phyloP scores from a whole-genome alignment of 2,888 invertebrate genomes.

The Thyatira batis region DNA sequence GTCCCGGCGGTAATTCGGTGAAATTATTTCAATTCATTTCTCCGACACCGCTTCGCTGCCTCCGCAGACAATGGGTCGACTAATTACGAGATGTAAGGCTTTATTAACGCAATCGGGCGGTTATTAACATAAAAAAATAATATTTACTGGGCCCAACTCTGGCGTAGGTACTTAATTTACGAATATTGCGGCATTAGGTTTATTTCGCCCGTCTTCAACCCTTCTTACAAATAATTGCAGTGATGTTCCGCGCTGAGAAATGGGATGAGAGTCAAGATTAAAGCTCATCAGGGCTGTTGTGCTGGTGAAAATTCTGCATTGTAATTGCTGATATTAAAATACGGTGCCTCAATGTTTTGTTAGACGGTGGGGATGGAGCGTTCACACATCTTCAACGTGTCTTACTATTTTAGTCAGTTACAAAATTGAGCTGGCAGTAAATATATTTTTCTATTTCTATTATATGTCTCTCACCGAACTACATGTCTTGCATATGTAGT shows the following conservation, averaged over 20 bases:
- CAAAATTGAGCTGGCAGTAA: too few relatives aligned
- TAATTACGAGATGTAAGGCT: slow-evolving; percentile 81
- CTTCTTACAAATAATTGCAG: slow-evolving; percentile 80
- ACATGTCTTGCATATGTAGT: too few relatives aligned
- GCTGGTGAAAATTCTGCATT: slow-evolving; percentile 65
- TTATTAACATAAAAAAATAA: slow-evolving; percentile 83
- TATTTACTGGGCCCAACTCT: slow-evolving; percentile 70
- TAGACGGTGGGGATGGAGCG: background rate
- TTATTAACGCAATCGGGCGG: slow-evolving; percentile 80
- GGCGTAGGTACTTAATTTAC: slow-evolving; percentile 74
- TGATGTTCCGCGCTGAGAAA: slow-evolving; percentile 70
- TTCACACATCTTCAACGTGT: background rate
- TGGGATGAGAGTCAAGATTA: slow-evolving; percentile 74
- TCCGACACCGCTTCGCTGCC: slow-evolving; percentile 56
- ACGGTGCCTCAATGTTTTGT: background rate
- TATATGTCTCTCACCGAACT: too few relatives aligned
- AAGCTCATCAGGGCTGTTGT: slow-evolving; percentile 69
- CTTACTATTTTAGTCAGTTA: background rate
- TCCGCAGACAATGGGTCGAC: slow-evolving; percentile 66
- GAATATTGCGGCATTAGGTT: slow-evolving; percentile 78
- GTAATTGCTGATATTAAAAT: slow-evolving; percentile 57
- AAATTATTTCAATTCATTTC: slow-evolving; percentile 64
- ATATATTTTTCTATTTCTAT: too few relatives aligned
- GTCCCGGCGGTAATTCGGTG: slow-evolving; percentile 31
- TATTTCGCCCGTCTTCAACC: slow-evolving; percentile 64